A percentile compares a stretch with the other conserved stretches of the same genome.
Evolutionary conservation across 2,888 invertebrate species (phyloP).

Genomic region (Platycheirus rosarum): DNA sequence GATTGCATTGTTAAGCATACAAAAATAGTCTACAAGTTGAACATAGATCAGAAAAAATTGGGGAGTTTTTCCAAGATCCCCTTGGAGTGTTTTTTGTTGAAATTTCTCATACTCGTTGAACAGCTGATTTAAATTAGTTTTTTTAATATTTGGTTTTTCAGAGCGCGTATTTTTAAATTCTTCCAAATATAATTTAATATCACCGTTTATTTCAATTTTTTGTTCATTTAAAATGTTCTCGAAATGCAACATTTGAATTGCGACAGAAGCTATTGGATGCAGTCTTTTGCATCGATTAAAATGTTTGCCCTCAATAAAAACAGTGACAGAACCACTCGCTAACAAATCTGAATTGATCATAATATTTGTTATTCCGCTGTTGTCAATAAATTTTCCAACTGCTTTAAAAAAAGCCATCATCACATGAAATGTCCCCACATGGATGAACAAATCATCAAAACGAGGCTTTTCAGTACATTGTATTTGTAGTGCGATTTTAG

Average conservation of each 20-base stretch:
- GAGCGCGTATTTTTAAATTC: not conserved
- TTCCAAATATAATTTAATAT: slow-evolving; percentile 1
- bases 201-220: slow-evolving; percentile 3
- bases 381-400: not conserved
- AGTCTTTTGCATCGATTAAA: slow-evolving; percentile 7
- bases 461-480: slow-evolving; percentile 3
- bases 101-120: too few relatives aligned
- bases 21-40: slow-evolving; percentile 3
- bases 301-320: not conserved
- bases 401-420: not conserved
- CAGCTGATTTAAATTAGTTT: too few relatives aligned
- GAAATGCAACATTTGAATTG: not conserved
- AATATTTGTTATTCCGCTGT: not conserved
- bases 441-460: not conserved
- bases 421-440: not conserved
- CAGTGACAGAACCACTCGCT: not conserved
- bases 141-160: too few relatives aligned
- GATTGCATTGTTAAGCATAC: not conserved
- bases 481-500: slow-evolving; percentile 1
- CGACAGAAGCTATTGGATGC: not conserved
- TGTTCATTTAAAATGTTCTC: not conserved
- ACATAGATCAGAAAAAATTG: slow-evolving; percentile 3
- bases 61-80: slow-evolving; percentile 3
- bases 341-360: not conserved
- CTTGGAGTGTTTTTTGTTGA: not conserved